phyloP scores from a whole-genome alignment of 2,888 invertebrate species.

The Drosophila testacea region DNA sequence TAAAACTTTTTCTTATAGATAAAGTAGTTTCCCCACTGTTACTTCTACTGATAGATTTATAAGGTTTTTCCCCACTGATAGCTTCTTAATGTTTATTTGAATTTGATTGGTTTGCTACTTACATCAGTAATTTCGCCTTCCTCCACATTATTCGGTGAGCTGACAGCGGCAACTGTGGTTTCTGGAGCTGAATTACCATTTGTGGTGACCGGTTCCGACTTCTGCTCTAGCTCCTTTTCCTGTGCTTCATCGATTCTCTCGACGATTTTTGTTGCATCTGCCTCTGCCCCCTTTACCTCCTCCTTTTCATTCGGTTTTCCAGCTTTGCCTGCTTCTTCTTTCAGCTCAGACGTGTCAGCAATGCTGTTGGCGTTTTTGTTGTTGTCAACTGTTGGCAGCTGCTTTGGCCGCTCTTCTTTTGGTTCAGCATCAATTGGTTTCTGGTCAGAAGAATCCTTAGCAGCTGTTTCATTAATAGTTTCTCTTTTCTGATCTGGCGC shows the following conservation, averaged over 20 bases:
- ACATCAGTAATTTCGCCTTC: conserved; percentile 70
- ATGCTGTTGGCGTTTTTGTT: conserved; percentile 19
- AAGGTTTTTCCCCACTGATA: too few relatives aligned
- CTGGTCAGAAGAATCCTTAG: conserved; percentile 4
- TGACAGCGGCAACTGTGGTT: neutral
- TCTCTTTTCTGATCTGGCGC: neutral
- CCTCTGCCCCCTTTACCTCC: neutral
- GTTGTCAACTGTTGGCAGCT: conserved; percentile 13
- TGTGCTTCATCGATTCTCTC: neutral
- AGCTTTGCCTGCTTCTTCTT: conserved; percentile 33
- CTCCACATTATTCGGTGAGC: conserved; percentile 47
- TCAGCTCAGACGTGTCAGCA: conserved; percentile 54
- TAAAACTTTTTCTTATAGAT: too few relatives aligned
- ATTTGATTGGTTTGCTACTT: conserved; percentile 24
- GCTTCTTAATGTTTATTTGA: too few relatives aligned
- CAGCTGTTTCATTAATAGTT: neutral
- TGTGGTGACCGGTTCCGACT: conserved; percentile 24
- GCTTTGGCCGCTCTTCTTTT: conserved; percentile 2
- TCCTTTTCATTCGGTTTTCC: conserved; percentile 6
- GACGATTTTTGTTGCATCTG: neutral
- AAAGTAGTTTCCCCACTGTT: neutral
- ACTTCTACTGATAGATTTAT: neutral
- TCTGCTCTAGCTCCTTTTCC: neutral
- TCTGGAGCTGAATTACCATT: conserved; percentile 40
- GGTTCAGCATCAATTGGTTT: conserved; percentile 24